Percentiles rank a stretch among this genome's conserved stretches.
These are phyloP conservation scores for Boulengerochromis microlepis DNA, from an alignment of 2,113 vertebrate genomes.

Conservation along the genomic window DNA sequence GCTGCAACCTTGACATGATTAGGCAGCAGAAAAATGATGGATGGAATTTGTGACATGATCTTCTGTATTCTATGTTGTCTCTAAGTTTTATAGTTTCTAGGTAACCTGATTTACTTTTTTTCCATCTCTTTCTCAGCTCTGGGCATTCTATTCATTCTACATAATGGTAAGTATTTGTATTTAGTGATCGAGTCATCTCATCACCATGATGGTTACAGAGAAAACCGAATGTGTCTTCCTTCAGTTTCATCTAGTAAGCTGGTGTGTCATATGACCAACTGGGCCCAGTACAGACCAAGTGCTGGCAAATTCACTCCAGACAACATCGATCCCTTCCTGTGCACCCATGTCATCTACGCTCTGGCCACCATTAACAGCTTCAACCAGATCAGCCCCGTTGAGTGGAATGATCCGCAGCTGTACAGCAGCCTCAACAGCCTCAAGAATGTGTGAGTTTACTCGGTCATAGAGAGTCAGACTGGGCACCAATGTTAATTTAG, in stretches of 20 bases:
- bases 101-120: not conserved
- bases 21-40: not conserved
- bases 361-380: slow-evolving; percentile 67
- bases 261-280: slow-evolving; percentile 78
- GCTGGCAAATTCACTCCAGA: slow-evolving; percentile 59
- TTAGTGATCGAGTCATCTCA: not conserved
- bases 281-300: slow-evolving; percentile 71
- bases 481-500: not conserved
- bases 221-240: not conserved
- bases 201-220: not conserved
- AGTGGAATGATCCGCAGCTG: slow-evolving; percentile 69
- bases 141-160: slow-evolving; percentile 52
- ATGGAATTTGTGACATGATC: not conserved
- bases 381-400: slow-evolving; percentile 53
- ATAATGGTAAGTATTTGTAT: slow-evolving; percentile 55
- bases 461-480: not conserved
- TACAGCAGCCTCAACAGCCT: slow-evolving; percentile 60
- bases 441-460: slow-evolving; percentile 62
- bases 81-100: not conserved
- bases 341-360: slow-evolving; percentile 73
- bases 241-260: slow-evolving; percentile 64
- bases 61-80: not conserved
- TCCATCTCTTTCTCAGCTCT: slow-evolving; percentile 27
- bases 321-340: slow-evolving; percentile 74
- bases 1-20: not conserved